phyloP scores from a whole-genome alignment of 2,797 vertebrate genomes.

The Melanotaenia trifasciata region DNA sequence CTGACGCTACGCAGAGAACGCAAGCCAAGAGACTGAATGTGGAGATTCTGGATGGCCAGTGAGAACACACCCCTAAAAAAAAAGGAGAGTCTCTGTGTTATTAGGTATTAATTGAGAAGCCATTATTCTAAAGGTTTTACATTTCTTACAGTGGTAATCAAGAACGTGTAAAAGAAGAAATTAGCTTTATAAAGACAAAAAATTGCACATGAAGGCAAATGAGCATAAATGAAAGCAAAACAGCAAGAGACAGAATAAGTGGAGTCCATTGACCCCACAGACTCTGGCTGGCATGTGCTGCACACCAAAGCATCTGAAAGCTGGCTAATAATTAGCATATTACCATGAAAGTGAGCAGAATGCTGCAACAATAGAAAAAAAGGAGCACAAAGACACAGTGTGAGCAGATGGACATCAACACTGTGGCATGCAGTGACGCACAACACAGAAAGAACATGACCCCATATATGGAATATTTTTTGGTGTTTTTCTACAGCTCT shows the following conservation, averaged over 20 bases:
- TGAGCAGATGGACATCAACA: slow-evolving; percentile 21
- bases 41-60: slow-evolving; percentile 88
- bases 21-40: slow-evolving; percentile 88
- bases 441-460: background rate
- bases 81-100: slow-evolving; percentile 3
- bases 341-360: slow-evolving; percentile 51
- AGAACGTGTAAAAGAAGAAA: background rate
- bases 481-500: background rate
- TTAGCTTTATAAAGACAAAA: background rate
- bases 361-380: slow-evolving; percentile 16
- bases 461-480: slow-evolving; percentile 4
- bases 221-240: background rate
- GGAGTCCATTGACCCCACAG: background rate
- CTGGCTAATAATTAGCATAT: slow-evolving; percentile 78
- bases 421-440: slow-evolving; percentile 22
- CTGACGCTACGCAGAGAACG: slow-evolving; percentile 91
- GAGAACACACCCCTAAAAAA: slow-evolving; percentile 90
- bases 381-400: slow-evolving; percentile 20
- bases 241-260: background rate
- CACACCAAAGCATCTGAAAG: slow-evolving; percentile 22
- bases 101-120: background rate
- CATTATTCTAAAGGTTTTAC: background rate
- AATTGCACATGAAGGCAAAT: background rate
- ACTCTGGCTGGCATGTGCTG: slow-evolving; percentile 17
- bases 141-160: background rate